These are phyloP conservation scores for Hydrocynus forskahlii DNA, from an alignment of 2,797 vertebrate species.

Conservation along the genomic window DNA sequence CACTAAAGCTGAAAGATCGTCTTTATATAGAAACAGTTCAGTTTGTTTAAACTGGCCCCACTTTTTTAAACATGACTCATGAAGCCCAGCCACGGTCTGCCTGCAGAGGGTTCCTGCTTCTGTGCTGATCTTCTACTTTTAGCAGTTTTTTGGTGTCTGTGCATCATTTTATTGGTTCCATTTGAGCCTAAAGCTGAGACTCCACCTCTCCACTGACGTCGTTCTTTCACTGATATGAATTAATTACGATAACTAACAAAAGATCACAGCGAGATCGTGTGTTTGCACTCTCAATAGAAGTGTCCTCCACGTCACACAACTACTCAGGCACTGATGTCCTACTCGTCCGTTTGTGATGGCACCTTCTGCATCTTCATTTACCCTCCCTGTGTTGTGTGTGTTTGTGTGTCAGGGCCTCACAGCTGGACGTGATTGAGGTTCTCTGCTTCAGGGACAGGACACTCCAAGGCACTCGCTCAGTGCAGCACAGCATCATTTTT, in stretches of 20 bases:
- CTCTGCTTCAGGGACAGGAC: constrained; percentile 94
- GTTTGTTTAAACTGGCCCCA: no score
- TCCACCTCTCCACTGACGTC: no score
- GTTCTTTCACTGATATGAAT: not conserved
- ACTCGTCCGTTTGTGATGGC: not conserved
- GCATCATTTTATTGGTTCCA: no score
- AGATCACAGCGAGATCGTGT: not conserved
- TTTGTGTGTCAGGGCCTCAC: constrained; percentile 79
- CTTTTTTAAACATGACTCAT: no score
- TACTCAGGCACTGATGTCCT: not conserved
- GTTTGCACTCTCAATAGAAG: not conserved
- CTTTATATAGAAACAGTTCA: no score
- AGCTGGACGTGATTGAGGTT: constrained; percentile 84
- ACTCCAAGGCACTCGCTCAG: constrained; percentile 87
- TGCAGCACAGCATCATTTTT: constrained; percentile 90
- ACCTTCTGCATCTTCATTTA: not conserved
- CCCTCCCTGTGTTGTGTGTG: constrained; percentile 24
- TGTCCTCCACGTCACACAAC: not conserved
- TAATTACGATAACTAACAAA: not conserved
- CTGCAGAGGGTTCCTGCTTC: not conserved
- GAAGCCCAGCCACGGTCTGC: no score
- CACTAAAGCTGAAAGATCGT: no score
- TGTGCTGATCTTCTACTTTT: not conserved
- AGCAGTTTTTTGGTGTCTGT: no score
- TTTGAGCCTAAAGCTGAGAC: no score